Base-by-base conservation (phyloP, 2,113 vertebrate species). In the Aspidoscelis tigris region DNA sequence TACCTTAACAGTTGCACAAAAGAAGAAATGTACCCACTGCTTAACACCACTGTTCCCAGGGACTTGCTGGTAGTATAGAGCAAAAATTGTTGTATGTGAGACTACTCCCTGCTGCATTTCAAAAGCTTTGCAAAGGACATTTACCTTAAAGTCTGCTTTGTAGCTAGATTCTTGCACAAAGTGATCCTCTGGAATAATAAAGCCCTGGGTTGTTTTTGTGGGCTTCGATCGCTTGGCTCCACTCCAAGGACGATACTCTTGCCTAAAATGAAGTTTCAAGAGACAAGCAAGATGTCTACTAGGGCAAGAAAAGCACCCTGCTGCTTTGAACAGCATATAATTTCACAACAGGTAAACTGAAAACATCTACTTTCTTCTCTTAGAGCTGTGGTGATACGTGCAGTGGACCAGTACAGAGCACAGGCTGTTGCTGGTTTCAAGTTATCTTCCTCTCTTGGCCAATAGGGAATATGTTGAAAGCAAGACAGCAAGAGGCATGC, bases 181-280 rank as follows among this genome's bases (percentile, higher is more conserved):
- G 78, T 93, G 95, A 66, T 96, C 96, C 58, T 94, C 94, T 22
- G 95, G 95, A 85, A 96, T 93, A 68, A 97, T 91, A 87, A 94
- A 94, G 26, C 95, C 77, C 2, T 96, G 95, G 76, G 94, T 96
- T 87, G 93, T 96, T 92, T 95, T 97, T n/a, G 95, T 91, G 80
- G 96, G 94, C 92, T 96, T 97, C 55, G 97, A 95, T 1, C 97
- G 97, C 92, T 95, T 98, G 78, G 88, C 96, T 89, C 96, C 97
- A 21, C 96, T 96, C 98, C 97, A 98, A 1, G 97, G 96, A 69
- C 95, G 96, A 94, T 96, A 98, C 80, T 99, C 98, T 87, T 98
- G 97, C 91, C 98, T 99, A 94, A 71, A 93, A 94, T 74, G 85
- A 88, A 86, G 91, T 87, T 58, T 65, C 74, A 65, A 69, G 84